A percentile compares a stretch with the other conserved stretches of the same genome.
phyloP scores from a whole-genome alignment of 2,797 vertebrate species.

The Eulemur rubriventer region DNA sequence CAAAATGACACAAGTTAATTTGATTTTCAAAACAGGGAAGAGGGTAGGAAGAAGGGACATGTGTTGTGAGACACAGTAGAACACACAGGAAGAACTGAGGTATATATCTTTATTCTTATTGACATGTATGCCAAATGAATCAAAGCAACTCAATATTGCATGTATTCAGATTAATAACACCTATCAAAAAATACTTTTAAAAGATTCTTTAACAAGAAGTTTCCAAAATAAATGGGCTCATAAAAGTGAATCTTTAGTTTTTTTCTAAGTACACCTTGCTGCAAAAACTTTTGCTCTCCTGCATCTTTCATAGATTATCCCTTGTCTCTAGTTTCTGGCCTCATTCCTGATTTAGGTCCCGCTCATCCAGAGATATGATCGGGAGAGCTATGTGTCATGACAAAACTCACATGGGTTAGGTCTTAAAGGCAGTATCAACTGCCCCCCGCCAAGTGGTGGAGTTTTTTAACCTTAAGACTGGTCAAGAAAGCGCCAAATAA shows the following conservation, averaged over 20 bases:
- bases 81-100: not conserved
- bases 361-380: not conserved
- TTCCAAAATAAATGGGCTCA: constrained; percentile 19
- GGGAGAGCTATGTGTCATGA: not conserved
- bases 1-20: not conserved
- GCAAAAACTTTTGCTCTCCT: not conserved
- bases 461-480: not conserved
- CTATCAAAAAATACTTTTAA: constrained; percentile 19
- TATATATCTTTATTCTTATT: not conserved
- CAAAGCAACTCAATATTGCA: not conserved
- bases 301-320: not conserved
- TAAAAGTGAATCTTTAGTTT: not conserved
- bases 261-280: not conserved
- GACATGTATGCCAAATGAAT: not conserved
- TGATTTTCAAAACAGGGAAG: not conserved
- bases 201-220: not conserved
- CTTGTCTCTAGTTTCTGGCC: not conserved
- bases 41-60: not conserved
- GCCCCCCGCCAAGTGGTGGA: not conserved
- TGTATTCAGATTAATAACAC: not conserved
- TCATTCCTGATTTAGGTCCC: not conserved
- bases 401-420: not conserved
- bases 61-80: not conserved
- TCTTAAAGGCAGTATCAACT: not conserved
- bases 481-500: constrained; percentile 22